Evolutionary conservation across 30 jellyfish, hydroid and myxozoan genomes (phyloP).

Genomic region (Aurelia aurita complex sp. Pacific): DNA sequence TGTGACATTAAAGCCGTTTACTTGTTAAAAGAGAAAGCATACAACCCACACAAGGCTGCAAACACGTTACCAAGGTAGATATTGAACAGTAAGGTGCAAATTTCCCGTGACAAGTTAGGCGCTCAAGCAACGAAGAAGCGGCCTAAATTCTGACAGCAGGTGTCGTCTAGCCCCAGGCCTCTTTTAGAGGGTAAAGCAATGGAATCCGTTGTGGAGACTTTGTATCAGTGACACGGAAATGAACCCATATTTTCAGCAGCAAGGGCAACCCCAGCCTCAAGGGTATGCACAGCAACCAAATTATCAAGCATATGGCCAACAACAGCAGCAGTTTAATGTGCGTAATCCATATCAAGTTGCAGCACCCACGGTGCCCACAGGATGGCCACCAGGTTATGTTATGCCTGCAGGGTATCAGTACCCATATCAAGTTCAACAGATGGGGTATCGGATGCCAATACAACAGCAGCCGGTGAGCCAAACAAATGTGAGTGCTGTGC

Average conservation of each 20-base stretch:
- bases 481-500: not conserved
- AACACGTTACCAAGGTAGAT: too few species aligned
- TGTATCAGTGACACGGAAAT: not conserved
- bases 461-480: constrained; percentile 43
- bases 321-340: constrained; percentile 1
- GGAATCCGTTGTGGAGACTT: too few species aligned
- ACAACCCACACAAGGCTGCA: too few species aligned
- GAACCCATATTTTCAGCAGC: constrained; percentile 58
- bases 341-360: not conserved
- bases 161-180: constrained; percentile 2
- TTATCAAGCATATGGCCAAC: constrained; percentile 22
- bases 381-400: constrained; percentile 34
- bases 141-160: not conserved
- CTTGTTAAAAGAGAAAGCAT: too few species aligned
- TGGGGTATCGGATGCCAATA: constrained; percentile 22
- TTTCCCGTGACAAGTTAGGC: too few species aligned
- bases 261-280: constrained; percentile 13
- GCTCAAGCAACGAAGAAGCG: too few species aligned
- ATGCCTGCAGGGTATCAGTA: constrained; percentile 39
- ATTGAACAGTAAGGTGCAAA: too few species aligned
- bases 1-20: too few species aligned
- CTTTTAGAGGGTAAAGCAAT: too few species aligned
- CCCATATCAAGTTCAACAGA: constrained; percentile 24
- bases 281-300: constrained; percentile 18
- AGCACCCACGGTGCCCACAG: constrained; percentile 2